Percentiles rank a stretch among this genome's conserved stretches.
Evolutionary conservation across 2,113 vertebrate species (phyloP).

Genomic region (Fulmarus glacialis): DNA sequence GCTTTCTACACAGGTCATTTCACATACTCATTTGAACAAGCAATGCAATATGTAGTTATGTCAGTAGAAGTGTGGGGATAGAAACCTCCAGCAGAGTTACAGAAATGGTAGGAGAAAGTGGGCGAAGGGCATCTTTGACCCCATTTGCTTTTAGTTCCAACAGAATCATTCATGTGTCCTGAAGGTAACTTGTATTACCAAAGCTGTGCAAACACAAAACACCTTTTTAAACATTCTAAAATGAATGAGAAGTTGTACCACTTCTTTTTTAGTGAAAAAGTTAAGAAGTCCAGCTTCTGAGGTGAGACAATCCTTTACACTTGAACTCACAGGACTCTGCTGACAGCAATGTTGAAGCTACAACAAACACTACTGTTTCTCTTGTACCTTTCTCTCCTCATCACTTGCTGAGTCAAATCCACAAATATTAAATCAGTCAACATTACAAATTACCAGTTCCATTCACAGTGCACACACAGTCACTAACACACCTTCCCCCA

Average conservation of each 20-base stretch:
- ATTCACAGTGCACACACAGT: neutral
- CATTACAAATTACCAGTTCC: neutral
- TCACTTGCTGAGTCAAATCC: neutral
- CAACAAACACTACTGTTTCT: neutral
- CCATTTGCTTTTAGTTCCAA: neutral
- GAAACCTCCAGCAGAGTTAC: neutral
- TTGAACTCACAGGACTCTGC: neutral
- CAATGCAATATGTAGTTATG: neutral
- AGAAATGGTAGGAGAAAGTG: neutral
- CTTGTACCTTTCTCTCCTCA: neutral
- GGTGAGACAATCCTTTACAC: neutral
- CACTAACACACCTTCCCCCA: neutral
- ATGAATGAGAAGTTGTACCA: neutral
- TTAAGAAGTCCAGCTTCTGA: neutral
- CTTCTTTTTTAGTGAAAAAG: neutral
- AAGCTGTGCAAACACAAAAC: neutral
- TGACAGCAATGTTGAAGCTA: neutral
- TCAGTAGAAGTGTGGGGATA: neutral
- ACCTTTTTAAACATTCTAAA: neutral
- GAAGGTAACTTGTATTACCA: neutral
- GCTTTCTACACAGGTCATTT: neutral
- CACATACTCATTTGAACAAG: neutral
- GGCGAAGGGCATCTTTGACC: neutral
- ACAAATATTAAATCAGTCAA: neutral
- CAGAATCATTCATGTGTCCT: neutral